Base-by-base conservation (phyloP, 2,797 vertebrate genomes). In the Mallotus villosus region DNA sequence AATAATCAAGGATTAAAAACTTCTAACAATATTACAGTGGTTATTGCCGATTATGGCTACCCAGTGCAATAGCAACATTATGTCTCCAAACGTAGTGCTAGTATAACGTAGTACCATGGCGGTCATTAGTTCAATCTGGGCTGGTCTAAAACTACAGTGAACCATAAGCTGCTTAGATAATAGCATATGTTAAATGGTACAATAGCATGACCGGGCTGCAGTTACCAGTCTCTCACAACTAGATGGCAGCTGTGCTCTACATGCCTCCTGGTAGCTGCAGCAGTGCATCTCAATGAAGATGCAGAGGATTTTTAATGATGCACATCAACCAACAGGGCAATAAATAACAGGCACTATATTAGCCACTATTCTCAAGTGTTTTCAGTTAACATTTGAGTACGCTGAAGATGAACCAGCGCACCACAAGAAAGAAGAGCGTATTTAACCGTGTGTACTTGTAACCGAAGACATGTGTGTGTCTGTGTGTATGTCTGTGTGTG, bases 251-350 rank as follows among this genome's bases (percentile, higher is more conserved):
- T 41, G 0, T 70, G 7, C 66, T 70, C 73, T 74, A 58, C 1
- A 16, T 41, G 53, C 11, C 37, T 24, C 9, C 60, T 49, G 16
- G 27, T 65, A 41, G 19, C 71, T 78, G 79, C 85, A 81, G 85
- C 84, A 79, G 80, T 58, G 80, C 75, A 87, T 82, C 73, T 62
- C 72, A 83, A 88, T 87, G 74, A 86, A 81, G 82, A 75, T 37
- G 75, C 51, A 55, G 51, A 17, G 16, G 16, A 55, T 55, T 55
- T 55, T 55, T n/a, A 55, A 55, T 55, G 5, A 55, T 55, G 51
- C 51, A 51, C 49, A n/a, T 55, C 19, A n/a, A 19, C 51, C 51
- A 17, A 55, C 51, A 17, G 51, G 37, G 11, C 19, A 17, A 55
- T n/a, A n/a, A 55, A 55, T 55, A 55, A 55, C 19, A 55, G 17